These are phyloP conservation scores for Sterrhoptilus dennistouni DNA, from an alignment of 2,113 vertebrate genomes.

Conservation along the genomic window DNA sequence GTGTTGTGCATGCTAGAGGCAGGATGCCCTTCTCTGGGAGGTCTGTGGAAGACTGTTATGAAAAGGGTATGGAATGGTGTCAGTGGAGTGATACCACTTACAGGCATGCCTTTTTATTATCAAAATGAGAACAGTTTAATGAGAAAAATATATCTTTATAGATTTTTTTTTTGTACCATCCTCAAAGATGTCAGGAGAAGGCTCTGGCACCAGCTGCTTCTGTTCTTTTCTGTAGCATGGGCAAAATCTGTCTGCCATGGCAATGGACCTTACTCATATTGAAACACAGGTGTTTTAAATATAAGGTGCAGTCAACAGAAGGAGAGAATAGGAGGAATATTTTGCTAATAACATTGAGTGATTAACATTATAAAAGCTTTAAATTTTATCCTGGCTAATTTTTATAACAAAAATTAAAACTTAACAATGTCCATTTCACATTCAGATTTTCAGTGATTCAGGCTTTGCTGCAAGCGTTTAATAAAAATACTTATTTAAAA, in stretches of 20 bases:
- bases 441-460: not conserved
- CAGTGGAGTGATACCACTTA: not conserved
- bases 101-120: not conserved
- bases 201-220: not conserved
- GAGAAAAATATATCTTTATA: not conserved
- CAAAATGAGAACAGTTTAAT: not conserved
- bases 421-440: not conserved
- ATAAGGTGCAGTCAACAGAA: not conserved
- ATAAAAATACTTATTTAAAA: not conserved
- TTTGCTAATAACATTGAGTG: not conserved
- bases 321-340: not conserved
- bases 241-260: not conserved
- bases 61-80: not conserved
- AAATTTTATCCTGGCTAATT: not conserved
- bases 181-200: not conserved
- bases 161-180: not conserved
- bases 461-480: not conserved
- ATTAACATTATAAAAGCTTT: not conserved
- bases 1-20: not conserved
- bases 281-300: not conserved
- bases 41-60: conserved; percentile 21
- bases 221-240: not conserved
- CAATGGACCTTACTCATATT: not conserved
- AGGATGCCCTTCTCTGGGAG: not conserved
- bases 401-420: not conserved